phyloP scores from a whole-genome alignment of 2,113 vertebrate genomes.

The Agapornis roseicollis region DNA sequence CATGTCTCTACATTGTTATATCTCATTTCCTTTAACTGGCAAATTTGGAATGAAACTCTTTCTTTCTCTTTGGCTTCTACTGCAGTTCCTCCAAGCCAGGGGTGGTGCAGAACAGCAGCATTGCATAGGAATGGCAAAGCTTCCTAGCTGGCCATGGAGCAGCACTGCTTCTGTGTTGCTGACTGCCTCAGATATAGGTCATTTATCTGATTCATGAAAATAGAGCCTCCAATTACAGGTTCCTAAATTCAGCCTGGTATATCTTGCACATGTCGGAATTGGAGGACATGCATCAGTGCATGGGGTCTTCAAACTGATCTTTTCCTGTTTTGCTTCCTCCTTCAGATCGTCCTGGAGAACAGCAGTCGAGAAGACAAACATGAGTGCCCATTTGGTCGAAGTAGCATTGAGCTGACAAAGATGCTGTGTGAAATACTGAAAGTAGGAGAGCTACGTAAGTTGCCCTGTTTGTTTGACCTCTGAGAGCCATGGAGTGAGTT shows the following conservation, averaged over 20 bases:
- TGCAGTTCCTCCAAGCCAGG: neutral
- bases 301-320: neutral
- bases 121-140: neutral
- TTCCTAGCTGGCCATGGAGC: neutral
- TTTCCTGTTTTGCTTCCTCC: neutral
- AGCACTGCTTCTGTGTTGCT: neutral
- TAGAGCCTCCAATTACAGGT: neutral
- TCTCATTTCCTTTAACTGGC: neutral
- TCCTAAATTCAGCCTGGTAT: neutral
- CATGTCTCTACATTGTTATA: neutral
- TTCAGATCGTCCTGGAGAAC: conserved; percentile 97
- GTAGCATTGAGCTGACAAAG: conserved; percentile 97
- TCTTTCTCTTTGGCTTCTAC: neutral
- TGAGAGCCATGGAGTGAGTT: neutral
- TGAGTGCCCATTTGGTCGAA: conserved; percentile 96
- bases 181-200: neutral
- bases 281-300: neutral
- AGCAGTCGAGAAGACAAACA: conserved; percentile 98
- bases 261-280: neutral
- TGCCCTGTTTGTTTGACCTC: neutral
- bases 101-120: neutral
- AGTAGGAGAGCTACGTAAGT: conserved; percentile 99
- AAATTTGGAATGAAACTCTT: neutral
- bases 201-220: neutral
- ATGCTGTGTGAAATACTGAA: conserved; percentile 98